Base-by-base conservation (phyloP, 2,797 vertebrate genomes). In the Neosalanx taihuensis region DNA sequence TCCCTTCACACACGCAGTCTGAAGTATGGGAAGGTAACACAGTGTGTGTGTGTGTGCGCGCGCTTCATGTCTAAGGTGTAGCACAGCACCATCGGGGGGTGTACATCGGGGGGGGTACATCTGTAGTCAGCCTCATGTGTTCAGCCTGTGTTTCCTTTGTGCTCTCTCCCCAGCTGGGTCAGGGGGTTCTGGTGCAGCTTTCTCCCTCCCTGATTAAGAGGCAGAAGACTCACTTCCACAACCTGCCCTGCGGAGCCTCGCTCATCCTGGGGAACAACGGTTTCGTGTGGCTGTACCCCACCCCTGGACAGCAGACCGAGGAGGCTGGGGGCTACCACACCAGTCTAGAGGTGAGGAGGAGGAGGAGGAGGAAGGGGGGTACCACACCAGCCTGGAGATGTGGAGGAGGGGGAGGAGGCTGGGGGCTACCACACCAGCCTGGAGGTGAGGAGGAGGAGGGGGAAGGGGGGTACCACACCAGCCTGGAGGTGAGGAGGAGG, bases 221-320 rank as follows among this genome's bases (percentile, higher is more conserved):
- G 62, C 96, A 98, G 84, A 99, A 99, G 90, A 96, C 96, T 10
- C 98, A 99, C 80, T 99, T 99, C 87, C 97, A 99, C 10, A 96
- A 98, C 79, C 83, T 99, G 74, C 94, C 95, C 0, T 99, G 97
- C 3, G 98, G 97, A 1, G 95, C 96, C 0, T 99, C 98, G 0
- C 81, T 99, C 73, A 99, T 99, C 76, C 93, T 99, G 0, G 97
- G 96, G 1, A 99, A 98, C 90, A 99, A 99, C 0, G 98, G 98
- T 31, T 98, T 94, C 79, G 92, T 99, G 83, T 99, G 98, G 98
- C 92, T 99, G 78, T 96, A 97, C 85, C 96, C 97, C 0, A 97
- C 96, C 0, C 89, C 91, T 0, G 92, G 92, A 41, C 92, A 95
- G 73, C 94, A 92, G 64, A 95, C 96, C 0, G 96, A 97, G 33